Conservation (phyloP, 1,140 invertebrate genomes). For the Danaus plexippus region DNA sequence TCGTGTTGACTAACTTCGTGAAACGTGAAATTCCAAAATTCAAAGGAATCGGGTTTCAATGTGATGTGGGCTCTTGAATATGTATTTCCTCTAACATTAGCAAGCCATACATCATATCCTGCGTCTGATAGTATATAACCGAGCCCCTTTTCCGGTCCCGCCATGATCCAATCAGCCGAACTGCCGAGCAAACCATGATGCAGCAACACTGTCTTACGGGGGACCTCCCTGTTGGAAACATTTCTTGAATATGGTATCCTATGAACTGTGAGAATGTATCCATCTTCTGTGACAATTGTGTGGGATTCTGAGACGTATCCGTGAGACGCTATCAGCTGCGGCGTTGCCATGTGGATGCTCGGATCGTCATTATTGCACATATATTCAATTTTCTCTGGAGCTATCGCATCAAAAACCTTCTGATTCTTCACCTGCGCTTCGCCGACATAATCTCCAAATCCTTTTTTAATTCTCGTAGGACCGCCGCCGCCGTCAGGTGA, state of each 20-base stretch:
- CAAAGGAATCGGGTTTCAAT: constrained; percentile 56
- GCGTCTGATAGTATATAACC: constrained; percentile 75
- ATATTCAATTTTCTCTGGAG: constrained; percentile 31
- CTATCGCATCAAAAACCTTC: constrained; percentile 49
- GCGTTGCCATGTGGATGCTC: constrained; percentile 55
- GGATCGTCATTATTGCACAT: constrained; percentile 48
- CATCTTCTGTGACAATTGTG: constrained; percentile 78
- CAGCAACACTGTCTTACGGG: constrained; percentile 73
- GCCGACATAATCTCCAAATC: constrained; percentile 39
- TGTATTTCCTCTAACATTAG: constrained; percentile 76
- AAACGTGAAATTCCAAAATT: constrained; percentile 79
- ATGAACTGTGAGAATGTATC: constrained; percentile 81
- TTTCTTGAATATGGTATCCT: constrained; percentile 75
- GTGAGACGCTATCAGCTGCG: constrained; percentile 74
- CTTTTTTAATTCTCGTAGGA: constrained; percentile 30
- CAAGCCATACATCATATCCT: constrained; percentile 80
- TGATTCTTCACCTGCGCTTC: constrained; percentile 33
- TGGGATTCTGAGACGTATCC: constrained; percentile 81
- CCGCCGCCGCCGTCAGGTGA: constrained; percentile 9
- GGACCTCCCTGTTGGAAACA: constrained; percentile 21
- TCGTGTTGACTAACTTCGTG: constrained; percentile 82
- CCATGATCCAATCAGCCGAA: constrained; percentile 82
- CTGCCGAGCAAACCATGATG: constrained; percentile 85
- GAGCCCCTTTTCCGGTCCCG: constrained; percentile 74
- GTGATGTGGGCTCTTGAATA: constrained; percentile 73